Conservation (phyloP, 2,888 invertebrate genomes). For the Meandrusa payeni region DNA sequence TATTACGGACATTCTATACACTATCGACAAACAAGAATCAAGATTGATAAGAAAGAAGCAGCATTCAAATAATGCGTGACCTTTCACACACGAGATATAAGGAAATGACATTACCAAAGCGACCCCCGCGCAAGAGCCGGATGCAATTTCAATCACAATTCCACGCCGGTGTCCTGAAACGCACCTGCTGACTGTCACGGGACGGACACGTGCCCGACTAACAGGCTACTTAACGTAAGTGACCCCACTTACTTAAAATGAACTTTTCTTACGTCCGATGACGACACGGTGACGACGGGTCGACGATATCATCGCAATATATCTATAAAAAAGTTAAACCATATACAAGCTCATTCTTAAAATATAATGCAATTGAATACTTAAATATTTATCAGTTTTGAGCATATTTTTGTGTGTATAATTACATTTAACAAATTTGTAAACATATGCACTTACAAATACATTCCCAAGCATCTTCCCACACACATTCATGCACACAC, state of each 20-base stretch:
- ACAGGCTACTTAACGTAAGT: slow-evolving; percentile 78
- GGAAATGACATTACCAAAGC: slow-evolving; percentile 41
- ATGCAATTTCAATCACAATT: slow-evolving; percentile 72
- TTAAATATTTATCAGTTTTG: no score
- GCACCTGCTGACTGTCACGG: slow-evolving; percentile 67
- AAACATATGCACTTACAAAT: no score
- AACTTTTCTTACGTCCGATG: background rate
- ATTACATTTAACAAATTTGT: no score
- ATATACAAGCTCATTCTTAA: no score
- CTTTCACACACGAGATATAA: slow-evolving; percentile 34
- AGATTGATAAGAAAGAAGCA: no score
- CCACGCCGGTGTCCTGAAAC: slow-evolving; percentile 42
- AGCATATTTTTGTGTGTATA: no score
- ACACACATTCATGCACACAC: no score
- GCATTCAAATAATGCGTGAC: background rate
- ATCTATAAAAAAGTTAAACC: no score
- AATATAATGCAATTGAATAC: no score
- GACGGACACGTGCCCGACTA: slow-evolving; percentile 65
- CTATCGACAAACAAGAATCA: no score
- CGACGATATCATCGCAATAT: background rate
- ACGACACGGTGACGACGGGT: slow-evolving; percentile 14
- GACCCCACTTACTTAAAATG: slow-evolving; percentile 59
- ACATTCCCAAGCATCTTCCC: no score
- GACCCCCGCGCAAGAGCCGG: slow-evolving; percentile 46
- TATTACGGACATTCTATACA: no score